phyloP scores from a whole-genome alignment of 2,113 vertebrate genomes.

The Rhodinocichla rosea region DNA sequence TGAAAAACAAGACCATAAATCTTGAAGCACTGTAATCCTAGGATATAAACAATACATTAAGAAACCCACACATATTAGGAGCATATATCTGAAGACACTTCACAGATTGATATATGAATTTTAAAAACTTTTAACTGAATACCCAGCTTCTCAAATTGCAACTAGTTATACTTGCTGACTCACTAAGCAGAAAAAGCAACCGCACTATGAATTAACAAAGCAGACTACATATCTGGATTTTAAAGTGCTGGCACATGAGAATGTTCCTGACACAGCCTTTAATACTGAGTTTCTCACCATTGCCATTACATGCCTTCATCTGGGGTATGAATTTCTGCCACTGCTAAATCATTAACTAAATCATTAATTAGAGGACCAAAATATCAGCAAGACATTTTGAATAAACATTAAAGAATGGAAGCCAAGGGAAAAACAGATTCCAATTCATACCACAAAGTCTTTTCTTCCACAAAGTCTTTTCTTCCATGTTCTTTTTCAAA shows the following conservation, averaged over 20 bases:
- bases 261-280: not conserved
- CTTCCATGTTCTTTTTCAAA: not conserved
- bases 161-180: not conserved
- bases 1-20: not conserved
- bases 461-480: not conserved
- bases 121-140: not conserved
- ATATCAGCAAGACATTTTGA: not conserved
- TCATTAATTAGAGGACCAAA: not conserved
- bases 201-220: not conserved
- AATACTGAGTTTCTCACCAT: not conserved
- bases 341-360: not conserved
- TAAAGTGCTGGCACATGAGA: not conserved
- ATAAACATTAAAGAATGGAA: not conserved
- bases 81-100: not conserved
- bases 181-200: not conserved
- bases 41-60: not conserved
- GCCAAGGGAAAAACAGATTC: not conserved
- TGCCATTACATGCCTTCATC: not conserved
- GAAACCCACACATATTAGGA: not conserved
- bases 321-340: not conserved
- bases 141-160: not conserved
- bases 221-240: not conserved
- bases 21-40: not conserved
- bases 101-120: not conserved
- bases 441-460: not conserved